These are phyloP conservation scores for Stegostoma tigrinum DNA, from an alignment of 2,113 vertebrate species.

Conservation along the genomic window DNA sequence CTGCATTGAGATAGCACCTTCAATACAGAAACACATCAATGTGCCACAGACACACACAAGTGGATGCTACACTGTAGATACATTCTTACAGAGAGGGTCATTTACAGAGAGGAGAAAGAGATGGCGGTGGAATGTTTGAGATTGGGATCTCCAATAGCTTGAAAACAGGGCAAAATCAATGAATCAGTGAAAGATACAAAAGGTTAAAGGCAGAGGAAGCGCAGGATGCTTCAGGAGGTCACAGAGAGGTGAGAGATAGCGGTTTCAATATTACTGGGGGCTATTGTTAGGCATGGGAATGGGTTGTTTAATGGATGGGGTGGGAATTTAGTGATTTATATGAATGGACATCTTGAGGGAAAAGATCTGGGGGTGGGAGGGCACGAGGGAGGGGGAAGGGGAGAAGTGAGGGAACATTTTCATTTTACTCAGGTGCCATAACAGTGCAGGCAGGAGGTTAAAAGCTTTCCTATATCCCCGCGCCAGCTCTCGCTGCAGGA, in stretches of 20 bases:
- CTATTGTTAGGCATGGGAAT: not conserved
- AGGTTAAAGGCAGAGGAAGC: not conserved
- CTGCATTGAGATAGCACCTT: not conserved
- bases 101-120: not conserved
- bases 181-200: not conserved
- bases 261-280: not conserved
- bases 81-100: not conserved
- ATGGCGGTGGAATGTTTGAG: not conserved
- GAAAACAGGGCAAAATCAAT: not conserved
- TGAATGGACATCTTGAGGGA: not conserved
- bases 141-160: not conserved
- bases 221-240: not conserved
- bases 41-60: not conserved
- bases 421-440: not conserved
- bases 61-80: too few species aligned
- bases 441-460: not conserved
- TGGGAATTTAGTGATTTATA: not conserved
- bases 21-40: not conserved
- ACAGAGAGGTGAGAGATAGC: not conserved
- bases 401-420: not conserved
- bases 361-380: not conserved
- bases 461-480: not conserved
- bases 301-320: not conserved
- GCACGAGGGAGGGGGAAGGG: too few species aligned
- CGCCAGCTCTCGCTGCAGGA: not conserved